These are phyloP conservation scores for Indicator maculatus DNA, from an alignment of 2,113 vertebrate species.

Conservation along the genomic window DNA sequence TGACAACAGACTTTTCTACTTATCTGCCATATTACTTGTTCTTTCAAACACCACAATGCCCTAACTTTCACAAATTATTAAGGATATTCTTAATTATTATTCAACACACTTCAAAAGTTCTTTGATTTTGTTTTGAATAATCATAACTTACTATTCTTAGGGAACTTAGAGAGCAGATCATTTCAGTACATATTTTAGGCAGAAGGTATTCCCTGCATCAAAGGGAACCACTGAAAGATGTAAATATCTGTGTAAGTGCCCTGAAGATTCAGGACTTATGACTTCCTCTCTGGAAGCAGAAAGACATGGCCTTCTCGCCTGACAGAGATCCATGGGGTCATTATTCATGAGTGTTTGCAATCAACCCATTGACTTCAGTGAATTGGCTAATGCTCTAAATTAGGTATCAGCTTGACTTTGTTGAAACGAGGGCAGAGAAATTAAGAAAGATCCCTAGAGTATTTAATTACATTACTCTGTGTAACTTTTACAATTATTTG, in stretches of 20 bases:
- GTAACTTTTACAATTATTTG: neutral
- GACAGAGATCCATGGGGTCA: neutral
- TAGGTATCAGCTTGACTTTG: neutral
- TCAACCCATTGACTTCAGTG: neutral
- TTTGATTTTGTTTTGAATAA: neutral
- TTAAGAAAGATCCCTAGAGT: neutral
- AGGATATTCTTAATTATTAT: neutral
- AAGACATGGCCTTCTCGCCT: neutral
- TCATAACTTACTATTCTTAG: neutral
- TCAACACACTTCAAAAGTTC: neutral
- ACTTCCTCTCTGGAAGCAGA: neutral
- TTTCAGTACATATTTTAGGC: neutral
- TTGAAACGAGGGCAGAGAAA: neutral
- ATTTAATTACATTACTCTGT: neutral
- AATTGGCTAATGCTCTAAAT: neutral
- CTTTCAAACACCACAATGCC: neutral
- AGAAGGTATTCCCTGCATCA: neutral
- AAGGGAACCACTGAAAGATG: neutral
- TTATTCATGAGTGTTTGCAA: neutral
- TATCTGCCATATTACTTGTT: neutral
- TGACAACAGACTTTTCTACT: neutral
- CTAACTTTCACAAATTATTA: neutral
- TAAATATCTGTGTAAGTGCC: neutral
- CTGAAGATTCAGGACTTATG: neutral
- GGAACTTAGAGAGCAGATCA: neutral